phyloP scores from a whole-genome alignment of 2,888 invertebrate species.

The Girardia tigrina region DNA sequence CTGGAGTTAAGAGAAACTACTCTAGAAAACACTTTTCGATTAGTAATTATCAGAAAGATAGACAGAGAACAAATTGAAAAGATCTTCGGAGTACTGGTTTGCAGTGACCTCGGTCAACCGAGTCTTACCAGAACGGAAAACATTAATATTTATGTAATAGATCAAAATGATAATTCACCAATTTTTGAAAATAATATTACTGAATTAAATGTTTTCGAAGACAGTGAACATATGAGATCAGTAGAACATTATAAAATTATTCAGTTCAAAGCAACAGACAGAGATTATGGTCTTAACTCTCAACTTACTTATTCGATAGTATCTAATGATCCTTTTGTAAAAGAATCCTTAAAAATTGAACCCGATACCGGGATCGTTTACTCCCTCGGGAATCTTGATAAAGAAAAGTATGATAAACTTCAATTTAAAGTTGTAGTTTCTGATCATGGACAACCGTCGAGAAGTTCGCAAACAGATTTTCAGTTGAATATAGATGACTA shows the following conservation, averaged over 20 bases:
- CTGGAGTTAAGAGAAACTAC: not conserved
- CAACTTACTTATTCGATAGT: slow-evolving; percentile 9
- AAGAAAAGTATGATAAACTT: slow-evolving; percentile 19
- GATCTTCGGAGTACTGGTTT: not conserved
- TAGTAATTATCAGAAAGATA: not conserved
- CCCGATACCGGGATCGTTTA: not conserved
- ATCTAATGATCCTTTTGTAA: not conserved
- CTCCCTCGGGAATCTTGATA: not conserved
- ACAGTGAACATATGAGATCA: not conserved
- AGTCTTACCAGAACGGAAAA: not conserved
- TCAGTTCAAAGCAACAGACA: slow-evolving; percentile 13
- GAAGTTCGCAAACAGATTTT: not conserved
- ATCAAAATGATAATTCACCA: slow-evolving; percentile 30
- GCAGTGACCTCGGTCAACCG: slow-evolving; percentile 7
- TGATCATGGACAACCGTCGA: slow-evolving; percentile 24
- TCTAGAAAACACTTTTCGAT: not conserved
- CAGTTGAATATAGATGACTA: slow-evolving; percentile 24
- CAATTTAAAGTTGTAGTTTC: slow-evolving; percentile 21
- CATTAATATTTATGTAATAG: slow-evolving; percentile 21
- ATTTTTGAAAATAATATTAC: not conserved
- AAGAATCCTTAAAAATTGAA: not conserved
- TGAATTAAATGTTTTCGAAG: slow-evolving; percentile 8
- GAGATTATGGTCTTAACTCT: not conserved
- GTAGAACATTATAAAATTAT: slow-evolving; percentile 8
- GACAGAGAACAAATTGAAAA: not conserved